Evolutionary conservation across 2,888 invertebrate species (phyloP).

Genomic region (Abscondita cerata): DNA sequence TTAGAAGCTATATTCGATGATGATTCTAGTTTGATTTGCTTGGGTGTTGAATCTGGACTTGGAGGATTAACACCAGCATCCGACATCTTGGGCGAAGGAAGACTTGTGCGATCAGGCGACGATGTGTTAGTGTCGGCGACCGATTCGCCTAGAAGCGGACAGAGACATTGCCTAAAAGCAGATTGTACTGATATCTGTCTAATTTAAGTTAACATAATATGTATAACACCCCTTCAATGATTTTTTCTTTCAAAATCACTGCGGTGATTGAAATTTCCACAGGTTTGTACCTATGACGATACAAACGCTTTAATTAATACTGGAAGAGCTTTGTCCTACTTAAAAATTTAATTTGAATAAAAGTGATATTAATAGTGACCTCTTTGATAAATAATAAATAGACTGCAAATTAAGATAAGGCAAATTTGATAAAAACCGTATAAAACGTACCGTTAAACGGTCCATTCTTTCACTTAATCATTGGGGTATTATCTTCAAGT

Average conservation of each 20-base stretch:
- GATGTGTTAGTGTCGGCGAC: conserved; percentile 93
- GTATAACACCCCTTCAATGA: conserved; percentile 21
- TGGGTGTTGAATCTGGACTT: conserved; percentile 67
- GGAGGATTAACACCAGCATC: conserved; percentile 66
- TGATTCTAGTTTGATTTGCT: conserved; percentile 62
- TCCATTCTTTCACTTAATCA: too few species aligned
- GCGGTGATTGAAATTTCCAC: too few species aligned
- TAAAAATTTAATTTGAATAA: too few species aligned
- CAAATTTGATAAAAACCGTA: too few species aligned
- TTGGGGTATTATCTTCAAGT: too few species aligned
- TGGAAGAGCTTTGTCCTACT: too few species aligned
- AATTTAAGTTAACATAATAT: conserved; percentile 43
- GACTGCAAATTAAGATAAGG: too few species aligned
- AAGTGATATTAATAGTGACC: too few species aligned
- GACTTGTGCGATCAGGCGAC: conserved; percentile 85
- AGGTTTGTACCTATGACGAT: too few species aligned
- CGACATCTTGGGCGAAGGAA: conserved; percentile 83
- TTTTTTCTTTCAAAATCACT: neutral
- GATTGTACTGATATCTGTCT: conserved; percentile 55
- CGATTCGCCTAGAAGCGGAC: conserved; percentile 79
- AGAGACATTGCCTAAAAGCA: conserved; percentile 52
- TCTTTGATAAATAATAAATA: too few species aligned
- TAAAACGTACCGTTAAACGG: too few species aligned
- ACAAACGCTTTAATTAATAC: too few species aligned
- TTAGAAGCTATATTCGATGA: conserved; percentile 58